Conservation (phyloP, 53 echinoderm and acorn worm genomes). For the Paelopatides confundens region DNA sequence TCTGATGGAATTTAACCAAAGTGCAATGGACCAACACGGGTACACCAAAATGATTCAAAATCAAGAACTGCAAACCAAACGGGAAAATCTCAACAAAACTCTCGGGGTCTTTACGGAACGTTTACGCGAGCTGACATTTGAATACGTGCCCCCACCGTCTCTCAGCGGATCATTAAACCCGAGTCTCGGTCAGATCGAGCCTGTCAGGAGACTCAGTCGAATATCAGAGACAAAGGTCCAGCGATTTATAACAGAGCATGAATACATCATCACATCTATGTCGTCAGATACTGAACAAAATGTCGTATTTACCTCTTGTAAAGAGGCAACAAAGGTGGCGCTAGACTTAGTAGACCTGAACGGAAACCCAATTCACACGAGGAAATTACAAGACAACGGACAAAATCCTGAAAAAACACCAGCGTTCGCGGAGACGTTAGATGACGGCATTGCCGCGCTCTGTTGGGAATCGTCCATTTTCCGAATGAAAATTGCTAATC, state of each 20-base stretch:
- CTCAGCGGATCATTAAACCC: neutral
- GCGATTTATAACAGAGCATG: neutral
- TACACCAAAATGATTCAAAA: neutral
- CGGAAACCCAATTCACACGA: slow-evolving; percentile 1
- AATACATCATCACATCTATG: neutral
- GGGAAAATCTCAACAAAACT: neutral
- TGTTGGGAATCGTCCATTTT: slow-evolving; percentile 21
- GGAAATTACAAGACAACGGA: slow-evolving; percentile 34
- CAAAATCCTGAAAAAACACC: neutral
- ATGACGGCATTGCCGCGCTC: neutral
- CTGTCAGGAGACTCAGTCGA: neutral
- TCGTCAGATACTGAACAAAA: neutral
- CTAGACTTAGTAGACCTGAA: slow-evolving; percentile 8
- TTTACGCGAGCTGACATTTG: slow-evolving; percentile 2
- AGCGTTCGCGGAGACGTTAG: neutral
- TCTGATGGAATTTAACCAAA: neutral
- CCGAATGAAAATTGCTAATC: neutral
- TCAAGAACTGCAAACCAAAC: neutral
- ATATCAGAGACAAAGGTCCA: neutral
- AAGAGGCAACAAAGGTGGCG: slow-evolving; percentile 7
- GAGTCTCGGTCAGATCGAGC: neutral
- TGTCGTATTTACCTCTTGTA: slow-evolving; percentile 4
- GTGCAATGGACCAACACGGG: neutral
- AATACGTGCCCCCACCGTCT: neutral
- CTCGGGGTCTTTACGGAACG: neutral